These are phyloP conservation scores for Drusus annulatus DNA, from an alignment of 1,140 invertebrate species.

Conservation along the genomic window DNA sequence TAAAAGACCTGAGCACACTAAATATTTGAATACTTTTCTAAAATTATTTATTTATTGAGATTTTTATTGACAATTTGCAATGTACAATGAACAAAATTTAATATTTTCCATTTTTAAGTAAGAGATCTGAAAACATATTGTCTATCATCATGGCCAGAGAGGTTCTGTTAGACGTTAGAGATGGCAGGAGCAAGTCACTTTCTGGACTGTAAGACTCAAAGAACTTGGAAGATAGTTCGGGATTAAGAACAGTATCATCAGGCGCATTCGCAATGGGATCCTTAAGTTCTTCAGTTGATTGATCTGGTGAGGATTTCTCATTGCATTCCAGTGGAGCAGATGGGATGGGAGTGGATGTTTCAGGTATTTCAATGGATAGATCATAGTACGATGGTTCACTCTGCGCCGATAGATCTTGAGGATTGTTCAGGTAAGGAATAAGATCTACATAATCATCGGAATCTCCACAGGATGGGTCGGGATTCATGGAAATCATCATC, in stretches of 20 bases:
- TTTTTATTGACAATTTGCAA: too few relatives aligned
- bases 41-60: too few relatives aligned
- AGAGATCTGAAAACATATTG: conserved; percentile 44
- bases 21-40: too few relatives aligned
- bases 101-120: conserved; percentile 21
- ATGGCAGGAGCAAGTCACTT: background rate
- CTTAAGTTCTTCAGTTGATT: too few relatives aligned
- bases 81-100: too few relatives aligned
- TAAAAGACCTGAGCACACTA: too few relatives aligned
- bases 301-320: too few relatives aligned
- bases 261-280: background rate
- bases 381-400: too few relatives aligned
- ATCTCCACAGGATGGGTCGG: background rate
- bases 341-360: too few relatives aligned
- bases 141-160: conserved; percentile 49
- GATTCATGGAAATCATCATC: conserved; percentile 24
- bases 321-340: too few relatives aligned
- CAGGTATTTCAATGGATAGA: too few relatives aligned
- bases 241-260: conserved; percentile 4
- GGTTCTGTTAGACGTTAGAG: background rate
- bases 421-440: background rate
- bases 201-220: background rate
- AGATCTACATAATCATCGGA: background rate
- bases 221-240: background rate
- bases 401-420: too few relatives aligned